Evolutionary conservation across 2,888 invertebrate species (phyloP).

Genomic region (Cancer borealis): DNA sequence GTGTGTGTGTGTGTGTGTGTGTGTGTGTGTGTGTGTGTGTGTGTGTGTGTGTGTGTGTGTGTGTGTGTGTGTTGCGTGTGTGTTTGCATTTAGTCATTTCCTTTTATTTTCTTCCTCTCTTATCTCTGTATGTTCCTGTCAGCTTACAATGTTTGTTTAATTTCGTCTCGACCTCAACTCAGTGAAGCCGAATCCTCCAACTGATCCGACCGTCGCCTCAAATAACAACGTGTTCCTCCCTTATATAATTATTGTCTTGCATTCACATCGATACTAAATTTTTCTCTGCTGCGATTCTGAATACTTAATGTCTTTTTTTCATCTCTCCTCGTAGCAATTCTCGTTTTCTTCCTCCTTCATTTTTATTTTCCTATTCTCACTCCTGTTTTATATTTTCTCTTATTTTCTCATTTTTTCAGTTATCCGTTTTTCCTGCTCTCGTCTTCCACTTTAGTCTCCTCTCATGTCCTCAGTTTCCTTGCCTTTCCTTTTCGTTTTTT

Average conservation of each 20-base stretch:
- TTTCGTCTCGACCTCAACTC: not conserved
- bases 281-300: not conserved
- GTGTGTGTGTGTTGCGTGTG: conserved; percentile 3
- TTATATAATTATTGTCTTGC: not conserved
- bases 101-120: not conserved
- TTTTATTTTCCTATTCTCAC: not conserved
- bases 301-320: too few species aligned
- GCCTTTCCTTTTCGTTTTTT: not conserved
- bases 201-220: not conserved
- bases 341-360: not conserved
- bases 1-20: not conserved
- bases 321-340: too few species aligned
- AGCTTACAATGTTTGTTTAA: not conserved
- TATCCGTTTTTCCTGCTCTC: not conserved
- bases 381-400: not conserved
- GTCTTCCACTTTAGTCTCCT: not conserved
- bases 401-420: not conserved
- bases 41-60: not conserved
- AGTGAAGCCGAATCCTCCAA: not conserved
- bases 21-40: not conserved
- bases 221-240: not conserved
- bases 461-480: not conserved
- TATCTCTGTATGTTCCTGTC: not conserved
- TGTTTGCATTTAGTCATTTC: not conserved
- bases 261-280: not conserved